These are phyloP conservation scores for Linyphia triangularis DNA, from an alignment of 2,888 invertebrate genomes.

Conservation along the genomic window DNA sequence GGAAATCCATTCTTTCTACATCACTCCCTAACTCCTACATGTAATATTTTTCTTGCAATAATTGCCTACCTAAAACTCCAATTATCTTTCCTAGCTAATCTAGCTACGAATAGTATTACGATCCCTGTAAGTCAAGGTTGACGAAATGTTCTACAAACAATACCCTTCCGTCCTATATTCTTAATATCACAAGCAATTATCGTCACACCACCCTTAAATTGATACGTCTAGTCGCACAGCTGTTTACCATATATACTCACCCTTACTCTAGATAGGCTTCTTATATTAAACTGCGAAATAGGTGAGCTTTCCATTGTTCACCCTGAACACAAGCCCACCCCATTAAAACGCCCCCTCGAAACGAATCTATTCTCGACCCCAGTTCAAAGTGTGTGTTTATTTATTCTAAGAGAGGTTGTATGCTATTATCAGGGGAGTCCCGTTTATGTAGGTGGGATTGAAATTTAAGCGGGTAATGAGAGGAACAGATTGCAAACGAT, in stretches of 20 bases:
- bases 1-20: too few relatives aligned
- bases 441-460: constrained; percentile 32
- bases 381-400: constrained; percentile 50
- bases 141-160: constrained; percentile 42
- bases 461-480: constrained; percentile 51
- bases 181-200: constrained; percentile 35
- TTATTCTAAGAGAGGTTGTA: constrained; percentile 36
- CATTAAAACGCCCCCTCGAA: constrained; percentile 27
- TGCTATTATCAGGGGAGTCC: constrained; percentile 39
- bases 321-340: background rate
- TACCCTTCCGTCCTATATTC: constrained; percentile 12
- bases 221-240: constrained; percentile 57
- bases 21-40: too few relatives aligned
- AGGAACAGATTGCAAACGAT: constrained; percentile 36
- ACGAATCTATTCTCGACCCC: constrained; percentile 52
- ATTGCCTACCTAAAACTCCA: too few relatives aligned
- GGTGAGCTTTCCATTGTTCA: constrained; percentile 58
- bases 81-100: too few relatives aligned
- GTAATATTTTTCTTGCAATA: too few relatives aligned
- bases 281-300: constrained; percentile 63
- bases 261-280: constrained; percentile 43
- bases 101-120: too few relatives aligned
- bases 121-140: too few relatives aligned
- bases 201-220: constrained; percentile 25
- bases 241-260: constrained; percentile 20